phyloP scores from a whole-genome alignment of 2,113 vertebrate genomes.

The Merops nubicus region DNA sequence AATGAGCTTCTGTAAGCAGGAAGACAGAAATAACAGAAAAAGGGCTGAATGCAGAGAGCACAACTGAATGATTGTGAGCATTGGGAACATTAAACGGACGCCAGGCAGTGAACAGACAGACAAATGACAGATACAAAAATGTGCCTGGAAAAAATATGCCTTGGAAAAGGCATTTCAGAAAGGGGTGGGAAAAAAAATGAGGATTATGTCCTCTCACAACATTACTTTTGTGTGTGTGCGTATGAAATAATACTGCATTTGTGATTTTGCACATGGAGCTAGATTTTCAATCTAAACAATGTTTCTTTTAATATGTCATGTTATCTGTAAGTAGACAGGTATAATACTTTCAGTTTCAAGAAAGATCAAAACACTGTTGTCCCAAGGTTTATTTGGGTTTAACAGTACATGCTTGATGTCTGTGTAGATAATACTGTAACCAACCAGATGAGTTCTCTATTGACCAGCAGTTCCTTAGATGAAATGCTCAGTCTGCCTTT shows the following conservation, averaged over 20 bases:
- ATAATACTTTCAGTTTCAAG: background rate
- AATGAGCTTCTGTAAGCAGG: background rate
- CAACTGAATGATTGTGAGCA: background rate
- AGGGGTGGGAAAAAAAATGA: background rate
- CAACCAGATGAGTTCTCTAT: background rate
- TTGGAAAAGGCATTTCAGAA: background rate
- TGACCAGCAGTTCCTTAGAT: background rate
- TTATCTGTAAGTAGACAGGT: background rate
- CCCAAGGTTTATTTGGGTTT: background rate
- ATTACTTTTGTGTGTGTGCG: background rate
- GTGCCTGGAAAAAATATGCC: background rate
- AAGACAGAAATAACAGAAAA: background rate
- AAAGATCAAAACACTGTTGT: background rate
- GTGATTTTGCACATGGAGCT: background rate
- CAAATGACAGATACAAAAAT: background rate
- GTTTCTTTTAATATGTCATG: background rate
- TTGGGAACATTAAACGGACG: background rate
- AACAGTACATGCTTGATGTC: background rate
- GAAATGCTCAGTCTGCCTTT: background rate
- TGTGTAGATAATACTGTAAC: background rate
- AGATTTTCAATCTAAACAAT: background rate
- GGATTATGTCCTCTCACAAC: background rate
- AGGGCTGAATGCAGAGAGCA: background rate
- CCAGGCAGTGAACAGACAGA: background rate
- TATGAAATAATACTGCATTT: background rate